Conservation (phyloP, 2,797 vertebrate genomes). For the Acestrorhynchus altus region DNA sequence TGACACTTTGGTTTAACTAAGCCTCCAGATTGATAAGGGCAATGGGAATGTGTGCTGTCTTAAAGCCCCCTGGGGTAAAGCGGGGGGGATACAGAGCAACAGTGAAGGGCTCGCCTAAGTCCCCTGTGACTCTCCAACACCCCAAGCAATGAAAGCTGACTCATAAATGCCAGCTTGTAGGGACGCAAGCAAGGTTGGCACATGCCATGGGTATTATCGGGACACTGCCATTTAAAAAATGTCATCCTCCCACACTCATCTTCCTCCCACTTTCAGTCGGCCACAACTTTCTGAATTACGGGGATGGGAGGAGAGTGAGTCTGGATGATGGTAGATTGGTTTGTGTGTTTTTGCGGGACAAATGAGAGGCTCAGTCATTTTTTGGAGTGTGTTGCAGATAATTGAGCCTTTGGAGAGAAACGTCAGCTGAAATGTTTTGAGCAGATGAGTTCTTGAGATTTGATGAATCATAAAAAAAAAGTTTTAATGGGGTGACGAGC, state of each 20-base stretch:
- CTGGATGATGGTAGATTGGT: background rate
- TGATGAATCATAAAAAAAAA: constrained; percentile 24
- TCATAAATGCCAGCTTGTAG: constrained; percentile 75
- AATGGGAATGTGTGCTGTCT: constrained; percentile 53
- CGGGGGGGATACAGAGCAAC: background rate
- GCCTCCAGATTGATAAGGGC: constrained; percentile 45
- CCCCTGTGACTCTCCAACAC: constrained; percentile 56
- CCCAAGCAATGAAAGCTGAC: constrained; percentile 66
- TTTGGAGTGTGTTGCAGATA: constrained; percentile 62
- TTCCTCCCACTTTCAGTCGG: constrained; percentile 51
- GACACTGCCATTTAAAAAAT: constrained; percentile 78
- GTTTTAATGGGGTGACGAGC: background rate
- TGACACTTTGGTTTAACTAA: constrained; percentile 40
- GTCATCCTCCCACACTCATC: constrained; percentile 66
- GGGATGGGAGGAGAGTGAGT: constrained; percentile 41
- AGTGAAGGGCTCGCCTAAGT: background rate
- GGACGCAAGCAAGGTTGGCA: constrained; percentile 67
- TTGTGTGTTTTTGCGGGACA: constrained; percentile 38
- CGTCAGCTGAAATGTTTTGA: constrained; percentile 35
- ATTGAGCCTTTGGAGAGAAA: constrained; percentile 62
- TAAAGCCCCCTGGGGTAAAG: constrained; percentile 61
- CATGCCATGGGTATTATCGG: constrained; percentile 69
- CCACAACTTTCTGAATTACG: constrained; percentile 64
- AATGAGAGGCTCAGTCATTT: constrained; percentile 58
- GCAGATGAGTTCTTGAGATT: constrained; percentile 41